Evolutionary conservation across 2,113 vertebrate genomes (phyloP).

Genomic region (Pycnonotus jocosus): DNA sequence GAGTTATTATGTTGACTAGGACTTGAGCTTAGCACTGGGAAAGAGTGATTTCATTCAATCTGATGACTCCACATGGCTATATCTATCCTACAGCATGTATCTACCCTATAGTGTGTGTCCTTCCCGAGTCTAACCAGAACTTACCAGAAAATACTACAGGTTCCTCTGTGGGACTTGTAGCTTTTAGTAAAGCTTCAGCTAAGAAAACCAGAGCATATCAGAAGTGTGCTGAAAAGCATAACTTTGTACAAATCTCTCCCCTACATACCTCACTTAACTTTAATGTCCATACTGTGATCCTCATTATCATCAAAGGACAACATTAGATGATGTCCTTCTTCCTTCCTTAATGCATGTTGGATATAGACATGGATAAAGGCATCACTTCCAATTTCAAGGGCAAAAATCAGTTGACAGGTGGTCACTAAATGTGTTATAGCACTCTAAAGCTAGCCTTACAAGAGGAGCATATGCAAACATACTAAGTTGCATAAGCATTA

Average conservation of each 20-base stretch:
- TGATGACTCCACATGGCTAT: neutral
- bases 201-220: neutral
- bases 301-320: neutral
- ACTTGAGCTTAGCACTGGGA: neutral
- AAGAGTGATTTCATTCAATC: neutral
- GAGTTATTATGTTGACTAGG: neutral
- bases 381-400: neutral
- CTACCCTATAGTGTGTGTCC: fast-evolving
- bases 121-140: neutral
- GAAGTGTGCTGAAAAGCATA: neutral
- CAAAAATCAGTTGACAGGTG: neutral
- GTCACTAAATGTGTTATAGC: neutral
- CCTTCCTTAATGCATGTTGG: neutral
- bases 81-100: neutral
- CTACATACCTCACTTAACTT: neutral
- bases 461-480: neutral
- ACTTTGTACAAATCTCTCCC: neutral
- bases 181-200: neutral
- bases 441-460: neutral
- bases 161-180: neutral
- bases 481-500: neutral
- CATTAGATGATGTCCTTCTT: neutral
- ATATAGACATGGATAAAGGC: neutral
- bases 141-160: neutral
- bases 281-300: neutral